These are phyloP conservation scores for Drosophila nigrodunni DNA, from an alignment of 1,140 invertebrate genomes.

Conservation along the genomic window DNA sequence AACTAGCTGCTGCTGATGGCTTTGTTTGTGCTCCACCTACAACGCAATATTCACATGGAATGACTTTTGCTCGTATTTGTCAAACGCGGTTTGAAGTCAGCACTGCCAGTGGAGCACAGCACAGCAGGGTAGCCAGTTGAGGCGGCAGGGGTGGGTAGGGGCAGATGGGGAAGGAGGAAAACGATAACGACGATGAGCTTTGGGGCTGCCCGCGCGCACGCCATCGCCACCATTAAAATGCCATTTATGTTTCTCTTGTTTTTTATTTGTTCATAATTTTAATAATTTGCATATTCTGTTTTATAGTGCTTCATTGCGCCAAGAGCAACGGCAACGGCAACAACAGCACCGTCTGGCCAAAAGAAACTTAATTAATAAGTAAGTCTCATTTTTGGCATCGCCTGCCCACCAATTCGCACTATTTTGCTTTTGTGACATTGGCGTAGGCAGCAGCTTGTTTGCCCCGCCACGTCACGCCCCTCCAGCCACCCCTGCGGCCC, in stretches of 20 bases:
- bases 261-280: constrained; percentile 42
- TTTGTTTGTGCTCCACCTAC: constrained; percentile 34
- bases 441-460: constrained; percentile 65
- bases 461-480: not conserved
- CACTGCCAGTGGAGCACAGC: not conserved
- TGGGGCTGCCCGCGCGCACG: constrained; percentile 40
- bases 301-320: constrained; percentile 54
- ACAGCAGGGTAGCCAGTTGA: not conserved
- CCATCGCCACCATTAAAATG: constrained; percentile 70
- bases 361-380: constrained; percentile 79
- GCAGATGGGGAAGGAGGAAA: not conserved
- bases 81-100: constrained; percentile 39
- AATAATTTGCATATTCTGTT: constrained; percentile 76
- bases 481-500: not conserved
- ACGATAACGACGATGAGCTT: constrained; percentile 18
- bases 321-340: constrained; percentile 8
- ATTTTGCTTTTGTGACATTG: constrained; percentile 78
- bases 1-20: constrained; percentile 1
- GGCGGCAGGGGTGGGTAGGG: not conserved
- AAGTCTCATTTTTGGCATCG: constrained; percentile 72
- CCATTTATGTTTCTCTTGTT: constrained; percentile 69
- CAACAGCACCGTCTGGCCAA: constrained; percentile 27
- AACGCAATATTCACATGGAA: constrained; percentile 41
- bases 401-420: constrained; percentile 79
- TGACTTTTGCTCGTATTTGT: constrained; percentile 43